Percentiles rank a stretch among this genome's conserved stretches.
Evolutionary conservation across 2,888 invertebrate species (phyloP).

Genomic region (Heterodera filipjevi): DNA sequence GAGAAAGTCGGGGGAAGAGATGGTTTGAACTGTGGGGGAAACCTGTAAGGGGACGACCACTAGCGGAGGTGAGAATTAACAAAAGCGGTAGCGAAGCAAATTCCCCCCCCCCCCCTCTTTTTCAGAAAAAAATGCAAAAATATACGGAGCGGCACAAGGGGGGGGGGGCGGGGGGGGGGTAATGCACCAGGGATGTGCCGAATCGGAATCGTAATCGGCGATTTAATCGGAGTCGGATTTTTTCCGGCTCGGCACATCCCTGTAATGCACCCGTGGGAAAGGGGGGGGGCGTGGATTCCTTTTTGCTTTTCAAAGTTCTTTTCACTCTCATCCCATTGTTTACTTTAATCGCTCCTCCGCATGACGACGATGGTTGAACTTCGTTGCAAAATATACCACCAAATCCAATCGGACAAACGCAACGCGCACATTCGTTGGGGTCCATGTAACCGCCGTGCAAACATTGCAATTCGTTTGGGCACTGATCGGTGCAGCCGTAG

Average conservation of each 20-base stretch:
- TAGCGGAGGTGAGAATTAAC: too few relatives aligned
- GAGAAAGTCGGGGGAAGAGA: slow-evolving; percentile 51
- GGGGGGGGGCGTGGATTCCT: too few relatives aligned
- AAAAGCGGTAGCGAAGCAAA: too few relatives aligned
- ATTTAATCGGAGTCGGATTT: too few relatives aligned
- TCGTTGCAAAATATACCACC: slow-evolving; percentile 54
- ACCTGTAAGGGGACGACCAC: slow-evolving; percentile 41
- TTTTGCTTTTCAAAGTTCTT: background rate
- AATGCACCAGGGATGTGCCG: too few relatives aligned
- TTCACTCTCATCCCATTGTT: background rate
- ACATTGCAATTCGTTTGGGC: slow-evolving; percentile 42
- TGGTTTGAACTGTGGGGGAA: slow-evolving; percentile 10
- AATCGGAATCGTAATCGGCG: too few relatives aligned
- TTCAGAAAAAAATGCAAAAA: too few relatives aligned
- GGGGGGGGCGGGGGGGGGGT: too few relatives aligned
- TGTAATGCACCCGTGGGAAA: too few relatives aligned
- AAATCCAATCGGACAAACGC: slow-evolving; percentile 61
- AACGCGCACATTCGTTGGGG: slow-evolving; percentile 60
- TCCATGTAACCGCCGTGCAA: slow-evolving; percentile 56
- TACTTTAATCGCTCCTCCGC: slow-evolving; percentile 53
- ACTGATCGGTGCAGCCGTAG: slow-evolving; percentile 53
- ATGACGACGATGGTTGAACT: slow-evolving; percentile 51
- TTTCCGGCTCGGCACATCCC: too few relatives aligned
- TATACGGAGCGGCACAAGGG: too few relatives aligned
- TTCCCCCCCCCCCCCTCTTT: too few relatives aligned